Evolutionary conservation across 2,888 invertebrate species (phyloP), one percentile per base, ranked within the genome.

Genomic region (Eupithecia abbreviata): DNA sequence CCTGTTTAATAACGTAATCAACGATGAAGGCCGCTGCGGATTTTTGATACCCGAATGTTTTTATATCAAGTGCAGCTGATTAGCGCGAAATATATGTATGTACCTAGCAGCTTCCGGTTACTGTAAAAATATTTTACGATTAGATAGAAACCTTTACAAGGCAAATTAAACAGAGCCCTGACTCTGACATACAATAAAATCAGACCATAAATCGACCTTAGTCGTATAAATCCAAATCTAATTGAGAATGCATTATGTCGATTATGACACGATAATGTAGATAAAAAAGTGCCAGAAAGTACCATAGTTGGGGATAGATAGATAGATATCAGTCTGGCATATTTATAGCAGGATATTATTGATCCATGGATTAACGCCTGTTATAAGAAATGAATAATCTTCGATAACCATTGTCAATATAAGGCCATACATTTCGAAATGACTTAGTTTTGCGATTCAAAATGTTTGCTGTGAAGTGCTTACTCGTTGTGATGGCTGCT

Each of bases 391-490:
- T 69, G 4, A 18, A 18, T 87, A 84, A 87, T 85, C 85, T 72
- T 78, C 77, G 90, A 91, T 92, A 91, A 90, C 81, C 82, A 76
- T 18, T 81, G 74, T 86, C 87, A 83, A 87, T 91, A 92, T 89
- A 92, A 87, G 85, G 81, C 71, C 47, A 77, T 72, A 74, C 74
- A 78, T 76, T 74, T 78, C 78, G 49, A 47, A 73, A 66, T 45
- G 51, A 42, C 70, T 78, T 74, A 82, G 80, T 85, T 81, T 81
- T 72, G 82, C 58, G 55, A 55, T 75, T 76, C 80, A 90, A 87
- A 86, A 93, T 93, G 93, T 86, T 81, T 79, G 83, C 84, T 78
- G 84, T 84, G 77, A 91, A 90, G 87, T 88, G 90, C 83, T 84
- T 84, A 74, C 66, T 93, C 7, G 62, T 93, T 58, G 72, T 92